Base-by-base conservation (phyloP, 2,888 invertebrate genomes). In the Melolontha melolontha region DNA sequence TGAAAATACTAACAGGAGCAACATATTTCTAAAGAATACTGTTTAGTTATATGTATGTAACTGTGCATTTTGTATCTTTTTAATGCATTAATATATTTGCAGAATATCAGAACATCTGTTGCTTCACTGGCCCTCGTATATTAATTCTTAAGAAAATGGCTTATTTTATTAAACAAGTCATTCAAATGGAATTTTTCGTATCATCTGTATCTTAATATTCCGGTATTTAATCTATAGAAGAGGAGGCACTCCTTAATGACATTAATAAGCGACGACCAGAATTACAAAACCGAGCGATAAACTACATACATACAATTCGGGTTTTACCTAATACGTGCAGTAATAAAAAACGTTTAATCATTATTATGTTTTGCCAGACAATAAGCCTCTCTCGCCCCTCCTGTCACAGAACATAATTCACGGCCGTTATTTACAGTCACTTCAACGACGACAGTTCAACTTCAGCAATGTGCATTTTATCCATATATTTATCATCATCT, bases 271-370 rank as follows among this genome's bases (percentile, higher is more conserved):
- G 69, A 71, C 69, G 72, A 64, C 67, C 66, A 66, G 74, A 72
- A 74, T 72, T 74, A 72, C 70, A 72, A 72, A 67, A 72, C 69
- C 44, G 27, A 64, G 40, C 52, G 52, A 64, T 64, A 41, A 51
- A 51, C 27, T 29, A 29, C 12, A 27, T 29, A 51, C 51, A 29
- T 51, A 59, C 68, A 71, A 70, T 72, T 71, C 70, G 70, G 72
- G 71, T 71, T 72, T 72, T 70, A 71, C 72, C 71, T 66, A 72
- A 73, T 73, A 73, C 73, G 73, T 73, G 71, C 64, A 55, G 70
- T 51, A 70, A 71, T 69, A 68, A 69, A 72, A 71, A 68, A 66
- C 69, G 68, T 70, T 71, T 69, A 73, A 71, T 71, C 71, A 69
- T 66, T 69, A 67, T 67, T 66, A 71, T 68, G 69, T 64, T 67